Base-by-base conservation (phyloP, 2,113 vertebrate species). In the Podarcis raffonei region DNA sequence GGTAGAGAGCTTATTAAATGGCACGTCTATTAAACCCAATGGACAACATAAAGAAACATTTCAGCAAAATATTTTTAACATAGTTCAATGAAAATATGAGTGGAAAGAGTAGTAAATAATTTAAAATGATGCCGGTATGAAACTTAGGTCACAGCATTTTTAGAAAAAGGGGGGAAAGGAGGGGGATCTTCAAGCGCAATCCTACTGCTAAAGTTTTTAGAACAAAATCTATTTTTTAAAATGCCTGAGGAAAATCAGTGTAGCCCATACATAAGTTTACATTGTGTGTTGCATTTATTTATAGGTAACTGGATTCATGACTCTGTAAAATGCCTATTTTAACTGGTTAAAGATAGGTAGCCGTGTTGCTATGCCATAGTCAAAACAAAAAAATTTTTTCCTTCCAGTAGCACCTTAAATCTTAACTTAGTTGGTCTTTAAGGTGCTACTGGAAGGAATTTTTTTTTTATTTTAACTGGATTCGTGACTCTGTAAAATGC, bases 1-100 rank as follows among this genome's bases (percentile, higher is more conserved):
- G 96, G 97, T 97, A 97, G 96, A 95, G 95, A 96, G 96, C 97
- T 97, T 97, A 97, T 97, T 97, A 97, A 96, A 97, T 15, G 92
- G 93, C 95, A 90, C 9, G 91, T 96, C 97, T 95, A 96, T 96
- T 97, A 96, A 96, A 96, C 89, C 94, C 92, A 75, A 96, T 91
- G 96, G 96, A 96, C 96, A 96, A 95, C 95, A 97, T 96, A 96
- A 96, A 97, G 96, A 96, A 96, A 94, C 96, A 95, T 94, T 95
- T 93, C 96, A 93, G 96, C 94, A 92, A 96, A 96, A 96, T 94
- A 96, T 90, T 96, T 96, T 93, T 94, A 97, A 94, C 94, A 93
- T 92, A 95, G 96, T 92, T 96, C 96, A 95, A 92, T 93, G 95
- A 95, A 95, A 95, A 95, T 91, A 95, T 27, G 90, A 92, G 94